Evolutionary conservation across 2,888 invertebrate genomes (phyloP), one percentile per base, ranked within the genome.

Genomic region (Meta bourneti): DNA sequence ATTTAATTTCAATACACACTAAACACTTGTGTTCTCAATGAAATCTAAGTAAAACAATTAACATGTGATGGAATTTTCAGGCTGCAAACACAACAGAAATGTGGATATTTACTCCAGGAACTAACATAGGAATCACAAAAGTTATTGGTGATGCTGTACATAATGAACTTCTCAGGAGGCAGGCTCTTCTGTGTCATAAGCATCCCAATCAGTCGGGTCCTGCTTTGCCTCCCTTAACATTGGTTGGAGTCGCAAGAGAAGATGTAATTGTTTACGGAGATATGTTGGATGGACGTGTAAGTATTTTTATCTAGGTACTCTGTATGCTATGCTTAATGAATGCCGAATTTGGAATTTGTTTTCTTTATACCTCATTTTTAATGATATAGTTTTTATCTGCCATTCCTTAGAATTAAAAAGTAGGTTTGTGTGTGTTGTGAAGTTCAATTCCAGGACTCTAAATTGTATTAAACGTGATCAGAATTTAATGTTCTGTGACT

Each of bases 101-200:
- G 94, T 95, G 95, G 95, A 94, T 95, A 51, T 91, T 95, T 7
- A 94, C 94, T 9, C 94, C 94, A 87, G 95, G 95, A 0, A 90
- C 94, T n/a, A 94, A 95, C 93, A 93, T 92, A 49, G 95, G 95
- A 0, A 93, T 94, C 13, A 92, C 94, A 1, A 94, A 94, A 93
- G 90, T 94, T n/a, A 94, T 94, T 75, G 94, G 94, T 6, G 94
- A 94, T 88, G 94, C 94, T 16, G 93, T 94, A 1, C 90, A 88
- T 74, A 84, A 93, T 77, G 93, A 92, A 16, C 78, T 84, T 0
- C 61, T 92, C 83, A 20, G 94, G 93, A 83, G 94, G 94, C 93
- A 94, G 93, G 92, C 93, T 89, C 11, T 93, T 94, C n/a, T 93
- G 94, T 70, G 94, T 84, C 90, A 93, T 90, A 93, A 93, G 20